Base-by-base conservation (phyloP, 2,113 vertebrate species). In the Speoplatyrhinus poulsoni region DNA sequence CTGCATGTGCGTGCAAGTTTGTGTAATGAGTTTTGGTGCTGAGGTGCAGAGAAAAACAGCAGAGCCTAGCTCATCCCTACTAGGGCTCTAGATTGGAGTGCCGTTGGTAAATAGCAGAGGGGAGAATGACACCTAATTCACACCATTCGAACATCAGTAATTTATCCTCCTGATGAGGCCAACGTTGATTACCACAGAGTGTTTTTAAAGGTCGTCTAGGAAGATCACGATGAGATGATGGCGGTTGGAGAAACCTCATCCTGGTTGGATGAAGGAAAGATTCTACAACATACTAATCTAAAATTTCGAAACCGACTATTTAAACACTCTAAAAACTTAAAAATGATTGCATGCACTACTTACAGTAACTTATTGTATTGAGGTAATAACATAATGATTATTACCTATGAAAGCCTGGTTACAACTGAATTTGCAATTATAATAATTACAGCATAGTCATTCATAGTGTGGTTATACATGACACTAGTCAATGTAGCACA, bases 11-110 rank as follows among this genome's bases (percentile, higher is more conserved):
- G 65, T 69, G 85, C 85, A 83, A 80, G 75, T 83, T 83, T 73
- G 1, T 82, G 50, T 87, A 84, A 86, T 85, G 82, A 84, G 77
- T 74, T 82, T 71, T 62, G 84, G 73, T 83, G 85, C 87, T 87
- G 86, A 87, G 81, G 72, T 79, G 75, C 16, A 15, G 73, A 61
- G 74, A 82, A 86, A 84, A 83, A 77, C 62, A 71, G 79, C 76
- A 16, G 58, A 76, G 73, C 70, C 62, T 53, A 65, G 79, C 81
- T 74, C 6, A 70, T 73, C 65, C n/a, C 62, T 61, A 58, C 60
- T 79, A 46, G 56, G 67, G 73, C 69, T 85, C 69, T 60, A 46
- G 69, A 81, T 81, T 19, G 67, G 70, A 70, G 55, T 56, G 66
- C 61, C 59, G 49, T 55, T 17, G 54, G 74, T 83, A 78, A 82